These are phyloP conservation scores for Didymodactylos carnosus DNA, from an alignment of 2,888 invertebrate genomes.

Conservation along the genomic window DNA sequence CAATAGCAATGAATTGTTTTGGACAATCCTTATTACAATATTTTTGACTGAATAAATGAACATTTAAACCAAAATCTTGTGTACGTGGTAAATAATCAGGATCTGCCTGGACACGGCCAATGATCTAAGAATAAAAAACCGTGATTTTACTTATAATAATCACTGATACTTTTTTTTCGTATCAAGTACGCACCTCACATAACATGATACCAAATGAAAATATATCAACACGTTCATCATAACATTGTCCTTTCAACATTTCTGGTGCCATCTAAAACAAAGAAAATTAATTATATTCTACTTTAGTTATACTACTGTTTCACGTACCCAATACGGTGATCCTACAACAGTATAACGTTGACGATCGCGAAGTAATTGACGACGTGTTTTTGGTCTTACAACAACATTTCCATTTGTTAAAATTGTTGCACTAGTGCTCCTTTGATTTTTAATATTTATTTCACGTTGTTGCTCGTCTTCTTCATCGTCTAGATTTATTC, in stretches of 20 bases:
- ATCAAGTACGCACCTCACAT: slow-evolving; percentile 47
- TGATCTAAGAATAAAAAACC: slow-evolving; percentile 44
- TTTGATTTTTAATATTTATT: background rate
- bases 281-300: background rate
- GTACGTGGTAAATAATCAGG: slow-evolving; percentile 77
- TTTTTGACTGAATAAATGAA: slow-evolving; percentile 59
- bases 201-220: slow-evolving; percentile 84
- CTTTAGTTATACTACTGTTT: background rate
- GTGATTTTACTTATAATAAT: background rate
- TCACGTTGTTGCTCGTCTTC: slow-evolving; percentile 15
- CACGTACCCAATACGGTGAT: slow-evolving; percentile 62
- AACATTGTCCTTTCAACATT: slow-evolving; percentile 87
- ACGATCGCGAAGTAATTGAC: background rate
- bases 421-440: background rate
- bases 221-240: slow-evolving; percentile 84
- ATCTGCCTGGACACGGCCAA: slow-evolving; percentile 78
- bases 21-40: slow-evolving; percentile 60
- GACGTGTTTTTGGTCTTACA: background rate
- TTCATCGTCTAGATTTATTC: slow-evolving; percentile 35
- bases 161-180: slow-evolving; percentile 38
- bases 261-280: slow-evolving; percentile 62
- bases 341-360: slow-evolving; percentile 67
- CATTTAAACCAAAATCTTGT: slow-evolving; percentile 73
- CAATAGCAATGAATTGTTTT: slow-evolving; percentile 63
- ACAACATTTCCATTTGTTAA: background rate